Conservation (phyloP, 1,140 invertebrate species). For the Neoseiulus cucumeris region DNA sequence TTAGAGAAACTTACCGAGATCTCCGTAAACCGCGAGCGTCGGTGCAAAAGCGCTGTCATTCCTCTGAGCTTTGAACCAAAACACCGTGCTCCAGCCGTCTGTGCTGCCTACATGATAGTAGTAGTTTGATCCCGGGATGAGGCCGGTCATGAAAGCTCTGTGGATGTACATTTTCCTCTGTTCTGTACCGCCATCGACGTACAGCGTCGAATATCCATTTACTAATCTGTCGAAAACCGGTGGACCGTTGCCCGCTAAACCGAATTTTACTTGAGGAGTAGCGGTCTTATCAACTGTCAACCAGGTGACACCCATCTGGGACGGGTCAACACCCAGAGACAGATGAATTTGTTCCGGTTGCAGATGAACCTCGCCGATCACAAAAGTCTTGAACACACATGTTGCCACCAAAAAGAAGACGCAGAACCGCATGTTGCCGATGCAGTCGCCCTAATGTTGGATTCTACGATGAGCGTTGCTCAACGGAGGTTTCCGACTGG, state of each 20-base stretch:
- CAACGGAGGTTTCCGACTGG: too few relatives aligned
- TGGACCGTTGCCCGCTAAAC: slow-evolving; percentile 26
- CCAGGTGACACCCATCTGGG: slow-evolving; percentile 70
- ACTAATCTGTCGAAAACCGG: slow-evolving; percentile 33
- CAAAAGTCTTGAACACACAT: neutral
- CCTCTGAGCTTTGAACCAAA: neutral
- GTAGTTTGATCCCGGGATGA: slow-evolving; percentile 31
- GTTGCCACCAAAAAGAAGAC: too few relatives aligned
- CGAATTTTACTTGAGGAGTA: slow-evolving; percentile 53
- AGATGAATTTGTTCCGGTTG: slow-evolving; percentile 42
- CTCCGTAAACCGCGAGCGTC: slow-evolving; percentile 58
- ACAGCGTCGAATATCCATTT: slow-evolving; percentile 39
- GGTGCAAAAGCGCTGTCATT: slow-evolving; percentile 1
- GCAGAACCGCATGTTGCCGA: too few relatives aligned
- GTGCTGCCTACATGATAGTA: slow-evolving; percentile 4
- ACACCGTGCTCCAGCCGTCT: neutral
- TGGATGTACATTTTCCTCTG: slow-evolving; percentile 59
- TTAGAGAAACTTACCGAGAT: slow-evolving; percentile 54
- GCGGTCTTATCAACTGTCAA: slow-evolving; percentile 49
- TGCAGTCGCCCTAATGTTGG: too few relatives aligned
- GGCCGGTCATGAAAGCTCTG: slow-evolving; percentile 37
- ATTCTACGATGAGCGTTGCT: too few relatives aligned
- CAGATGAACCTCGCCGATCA: slow-evolving; percentile 9
- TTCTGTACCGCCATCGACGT: slow-evolving; percentile 54
- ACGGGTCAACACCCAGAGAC: slow-evolving; percentile 32